Percentiles rank a stretch among this genome's conserved stretches.
Conservation (phyloP, 23 tunicate species). For the Halocynthia aurantium region DNA sequence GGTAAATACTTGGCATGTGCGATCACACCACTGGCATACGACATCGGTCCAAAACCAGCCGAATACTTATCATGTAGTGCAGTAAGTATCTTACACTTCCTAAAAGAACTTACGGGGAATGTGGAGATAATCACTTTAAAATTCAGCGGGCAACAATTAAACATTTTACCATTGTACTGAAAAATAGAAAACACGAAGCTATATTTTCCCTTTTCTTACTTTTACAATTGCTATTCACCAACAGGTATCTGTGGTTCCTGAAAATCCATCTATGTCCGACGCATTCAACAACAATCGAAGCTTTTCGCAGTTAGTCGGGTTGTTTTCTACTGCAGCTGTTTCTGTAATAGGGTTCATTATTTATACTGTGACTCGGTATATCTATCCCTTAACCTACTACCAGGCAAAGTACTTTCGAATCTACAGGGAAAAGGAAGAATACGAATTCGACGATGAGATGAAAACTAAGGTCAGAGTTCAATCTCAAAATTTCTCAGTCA, state of each 20-base stretch:
- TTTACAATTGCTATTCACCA: no score
- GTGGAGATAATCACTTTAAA: no score
- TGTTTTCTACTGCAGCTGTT: slow-evolving; percentile 28
- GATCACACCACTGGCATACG: slow-evolving; percentile 25
- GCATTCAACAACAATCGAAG: slow-evolving; percentile 59
- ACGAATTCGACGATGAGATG: slow-evolving; percentile 26
- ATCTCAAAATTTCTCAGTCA: no score
- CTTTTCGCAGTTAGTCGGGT: slow-evolving; percentile 63
- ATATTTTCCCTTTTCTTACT: no score
- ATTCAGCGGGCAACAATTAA: no score
- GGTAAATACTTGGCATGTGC: slow-evolving; percentile 35
- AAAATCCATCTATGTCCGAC: slow-evolving; percentile 5
- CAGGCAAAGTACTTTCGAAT: slow-evolving; percentile 19
- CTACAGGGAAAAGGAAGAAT: slow-evolving; percentile 13
- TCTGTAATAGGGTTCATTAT: slow-evolving; percentile 7
- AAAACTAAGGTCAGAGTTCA: slow-evolving; percentile 12
- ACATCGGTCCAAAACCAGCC: slow-evolving; percentile 14
- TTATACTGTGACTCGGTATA: slow-evolving; percentile 6
- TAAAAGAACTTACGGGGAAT: no score
- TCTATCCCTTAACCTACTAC: slow-evolving; percentile 19
- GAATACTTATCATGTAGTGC: not conserved
- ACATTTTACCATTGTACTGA: no score
- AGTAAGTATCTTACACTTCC: not conserved
- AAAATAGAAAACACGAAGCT: no score
- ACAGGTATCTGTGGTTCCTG: slow-evolving; percentile 5